A percentile compares a stretch with the other conserved stretches of the same genome.
Evolutionary conservation across 2,888 invertebrate genomes (phyloP).

Genomic region (Willowsia nigromaculata): DNA sequence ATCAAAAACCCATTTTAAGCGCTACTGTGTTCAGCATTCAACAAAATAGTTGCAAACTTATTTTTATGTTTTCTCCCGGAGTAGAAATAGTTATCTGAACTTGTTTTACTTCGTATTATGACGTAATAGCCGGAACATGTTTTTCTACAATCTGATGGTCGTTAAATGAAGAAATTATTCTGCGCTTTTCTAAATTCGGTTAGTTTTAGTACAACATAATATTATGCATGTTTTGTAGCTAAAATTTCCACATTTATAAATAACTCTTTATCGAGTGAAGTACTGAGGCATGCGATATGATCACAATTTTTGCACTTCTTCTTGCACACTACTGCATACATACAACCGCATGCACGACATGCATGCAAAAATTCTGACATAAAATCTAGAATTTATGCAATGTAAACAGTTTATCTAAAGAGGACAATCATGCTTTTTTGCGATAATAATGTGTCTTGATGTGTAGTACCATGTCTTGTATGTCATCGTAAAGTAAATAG

Average conservation of each 20-base stretch:
- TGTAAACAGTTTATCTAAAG: slow-evolving; percentile 31
- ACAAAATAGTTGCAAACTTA: background rate
- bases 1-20: background rate
- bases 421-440: slow-evolving; percentile 14
- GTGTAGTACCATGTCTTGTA: slow-evolving; percentile 35
- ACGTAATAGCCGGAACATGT: no score
- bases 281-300: no score
- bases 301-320: no score
- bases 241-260: no score
- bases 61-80: background rate
- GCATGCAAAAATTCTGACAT: background rate
- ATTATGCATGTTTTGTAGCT: no score
- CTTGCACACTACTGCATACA: no score
- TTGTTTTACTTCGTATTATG: no score
- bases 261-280: no score
- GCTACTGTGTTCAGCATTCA: slow-evolving; percentile 13
- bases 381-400: background rate
- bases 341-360: background rate
- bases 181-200: no score
- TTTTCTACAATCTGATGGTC: no score
- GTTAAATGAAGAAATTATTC: no score
- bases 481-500: slow-evolving; percentile 32
- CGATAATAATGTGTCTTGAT: background rate
- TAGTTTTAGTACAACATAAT: no score
- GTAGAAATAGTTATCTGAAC: background rate